phyloP scores from a whole-genome alignment of 2,888 invertebrate genomes.

The Sminthurides aquaticus region DNA sequence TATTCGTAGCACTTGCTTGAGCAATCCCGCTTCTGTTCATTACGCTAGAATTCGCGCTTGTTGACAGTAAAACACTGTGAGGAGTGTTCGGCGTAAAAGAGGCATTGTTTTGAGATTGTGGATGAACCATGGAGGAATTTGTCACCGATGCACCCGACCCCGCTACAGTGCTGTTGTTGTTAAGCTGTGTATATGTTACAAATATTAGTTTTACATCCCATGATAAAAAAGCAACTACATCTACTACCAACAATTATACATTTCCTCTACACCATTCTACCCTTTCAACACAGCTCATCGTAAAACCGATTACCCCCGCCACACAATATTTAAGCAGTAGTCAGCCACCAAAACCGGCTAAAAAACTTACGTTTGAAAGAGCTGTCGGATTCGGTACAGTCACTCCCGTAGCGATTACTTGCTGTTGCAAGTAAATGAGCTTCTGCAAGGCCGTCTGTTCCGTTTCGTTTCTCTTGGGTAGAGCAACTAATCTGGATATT shows the following conservation, averaged over 20 bases:
- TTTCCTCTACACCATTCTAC: no score
- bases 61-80: no score
- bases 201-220: neutral
- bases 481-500: slow-evolving; percentile 36
- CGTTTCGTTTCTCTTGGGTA: slow-evolving; percentile 36
- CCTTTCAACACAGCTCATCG: no score
- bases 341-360: neutral
- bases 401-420: slow-evolving; percentile 43
- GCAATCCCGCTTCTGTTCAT: no score
- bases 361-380: slow-evolving; percentile 40
- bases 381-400: slow-evolving; percentile 36
- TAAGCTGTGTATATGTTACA: neutral
- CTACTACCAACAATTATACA: no score
- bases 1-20: no score
- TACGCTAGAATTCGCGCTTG: no score
- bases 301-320: neutral
- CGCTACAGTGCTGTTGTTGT: neutral
- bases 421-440: slow-evolving; percentile 40
- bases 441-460: slow-evolving; percentile 42
- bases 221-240: no score
- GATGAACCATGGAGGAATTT: neutral
- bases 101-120: neutral
- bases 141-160: neutral
- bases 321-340: no score
- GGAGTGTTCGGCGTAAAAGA: no score